Percentiles rank a stretch among this genome's conserved stretches.
Conservation (phyloP, 2,113 vertebrate genomes). For the Oceanodroma tethys region DNA sequence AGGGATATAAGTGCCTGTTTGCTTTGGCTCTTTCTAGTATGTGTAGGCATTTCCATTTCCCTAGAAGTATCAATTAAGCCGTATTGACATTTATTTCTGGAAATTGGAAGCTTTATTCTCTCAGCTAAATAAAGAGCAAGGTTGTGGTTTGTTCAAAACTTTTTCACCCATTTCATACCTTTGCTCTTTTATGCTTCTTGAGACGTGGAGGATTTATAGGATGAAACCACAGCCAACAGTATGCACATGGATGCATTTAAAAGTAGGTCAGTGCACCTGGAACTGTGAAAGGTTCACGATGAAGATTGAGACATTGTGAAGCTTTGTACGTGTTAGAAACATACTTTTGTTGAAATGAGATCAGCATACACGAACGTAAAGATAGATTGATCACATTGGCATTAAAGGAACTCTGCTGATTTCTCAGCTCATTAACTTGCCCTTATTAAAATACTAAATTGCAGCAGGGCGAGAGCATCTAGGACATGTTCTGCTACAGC, state of each 20-base stretch:
- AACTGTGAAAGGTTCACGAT: not conserved
- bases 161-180: not conserved
- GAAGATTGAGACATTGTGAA: not conserved
- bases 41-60: slow-evolving; percentile 63
- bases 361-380: not conserved
- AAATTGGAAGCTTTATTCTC: slow-evolving; percentile 47
- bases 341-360: not conserved
- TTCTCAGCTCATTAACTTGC: not conserved
- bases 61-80: slow-evolving; percentile 51
- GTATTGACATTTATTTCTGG: slow-evolving; percentile 57
- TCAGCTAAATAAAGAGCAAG: not conserved
- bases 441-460: not conserved
- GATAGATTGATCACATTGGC: not conserved
- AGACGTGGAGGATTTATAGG: not conserved
- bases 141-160: not conserved
- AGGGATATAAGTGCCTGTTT: slow-evolving; percentile 34
- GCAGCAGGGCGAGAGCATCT: not conserved
- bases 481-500: not conserved
- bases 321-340: not conserved
- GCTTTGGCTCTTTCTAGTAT: slow-evolving; percentile 10
- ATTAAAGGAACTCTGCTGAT: not conserved
- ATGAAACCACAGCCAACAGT: not conserved
- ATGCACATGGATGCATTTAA: not conserved
- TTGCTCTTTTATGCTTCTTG: not conserved
- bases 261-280: slow-evolving; percentile 19